Base-by-base conservation (phyloP, 2,113 vertebrate species). In the Oplegnathus fasciatus region DNA sequence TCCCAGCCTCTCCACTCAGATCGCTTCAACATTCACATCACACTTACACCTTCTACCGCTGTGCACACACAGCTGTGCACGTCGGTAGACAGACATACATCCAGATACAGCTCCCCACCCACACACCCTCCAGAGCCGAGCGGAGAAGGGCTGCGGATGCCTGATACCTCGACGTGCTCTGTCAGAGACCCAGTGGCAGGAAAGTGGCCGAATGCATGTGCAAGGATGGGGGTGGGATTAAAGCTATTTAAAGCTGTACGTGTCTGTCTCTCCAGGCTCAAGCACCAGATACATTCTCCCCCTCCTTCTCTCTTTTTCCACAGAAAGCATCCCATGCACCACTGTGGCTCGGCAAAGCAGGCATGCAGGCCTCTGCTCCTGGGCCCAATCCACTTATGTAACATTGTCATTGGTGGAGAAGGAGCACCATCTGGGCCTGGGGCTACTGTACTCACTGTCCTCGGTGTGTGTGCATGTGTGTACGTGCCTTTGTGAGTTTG, bases 191-290 rank as follows among this genome's bases (percentile, higher is more conserved):
- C 81, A 28, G 81, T 83, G 84, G 81, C 88, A 91, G 85, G 72
- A 94, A 92, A 93, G 86, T 91, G 90, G 87, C 80, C 75, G 60
- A 88, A 82, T 82, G 73, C 84, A 82, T 89, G 91, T 91, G 90
- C 68, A 72, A 80, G 85, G 85, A 90, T 86, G 89, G 84, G 60
- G 86, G 90, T 75, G 86, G 93, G 91, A 94, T 93, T 92, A 91
- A 73, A 85, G 85, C 94, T 95, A 95, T 95, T 95, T 94, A 92
- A 94, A 95, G 93, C 93, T 52, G 69, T 69, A 73, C 20, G 28
- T 44, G 84, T 93, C 87, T 90, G 85, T 92, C 84, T 92, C 88
- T 90, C 71, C 79, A 82, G 86, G 84, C 88, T 87, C 79, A 28
- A 86, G 85, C 89, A 81, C 72, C 61, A 90, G 74, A 89, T 90